phyloP scores from a whole-genome alignment of 2,888 invertebrate species.

The Dyspetes luteomarginatus region DNA sequence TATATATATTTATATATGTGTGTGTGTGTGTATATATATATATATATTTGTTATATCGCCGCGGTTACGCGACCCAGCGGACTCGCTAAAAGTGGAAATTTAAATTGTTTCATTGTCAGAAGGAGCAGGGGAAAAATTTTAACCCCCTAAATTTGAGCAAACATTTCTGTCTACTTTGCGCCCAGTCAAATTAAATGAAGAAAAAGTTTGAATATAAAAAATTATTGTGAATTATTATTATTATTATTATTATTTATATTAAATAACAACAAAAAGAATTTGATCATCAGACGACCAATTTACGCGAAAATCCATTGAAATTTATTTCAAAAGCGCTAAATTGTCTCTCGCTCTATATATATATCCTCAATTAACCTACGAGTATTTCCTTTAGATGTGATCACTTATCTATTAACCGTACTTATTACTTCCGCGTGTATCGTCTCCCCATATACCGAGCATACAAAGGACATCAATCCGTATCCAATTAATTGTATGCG shows the following conservation, averaged over 20 bases:
- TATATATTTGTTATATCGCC: constrained; percentile 22
- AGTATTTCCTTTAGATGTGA: constrained; percentile 4
- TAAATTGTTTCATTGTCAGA: constrained; percentile 68
- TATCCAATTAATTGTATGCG: constrained; percentile 62
- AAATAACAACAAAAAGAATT: too few relatives aligned
- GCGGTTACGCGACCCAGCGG: constrained; percentile 32
- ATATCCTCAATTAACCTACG: constrained; percentile 30
- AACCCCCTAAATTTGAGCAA: constrained; percentile 1
- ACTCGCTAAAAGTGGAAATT: constrained; percentile 54
- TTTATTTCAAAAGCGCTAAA: too few relatives aligned
- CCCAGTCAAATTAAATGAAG: background rate
- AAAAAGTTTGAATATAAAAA: background rate
- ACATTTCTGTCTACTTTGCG: constrained; percentile 15
- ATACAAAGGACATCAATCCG: constrained; percentile 57
- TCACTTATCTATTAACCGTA: constrained; percentile 16
- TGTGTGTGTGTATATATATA: background rate
- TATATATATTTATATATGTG: constrained; percentile 7
- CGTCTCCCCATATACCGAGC: background rate
- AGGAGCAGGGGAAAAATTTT: background rate
- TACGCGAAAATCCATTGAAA: too few relatives aligned
- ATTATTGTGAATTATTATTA: background rate
- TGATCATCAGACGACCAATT: too few relatives aligned
- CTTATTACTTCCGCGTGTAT: constrained; percentile 21
- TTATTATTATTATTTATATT: background rate
- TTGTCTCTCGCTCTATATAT: too few relatives aligned